Evolutionary conservation across 2,888 invertebrate species (phyloP).

Genomic region (Andrena camellia): DNA sequence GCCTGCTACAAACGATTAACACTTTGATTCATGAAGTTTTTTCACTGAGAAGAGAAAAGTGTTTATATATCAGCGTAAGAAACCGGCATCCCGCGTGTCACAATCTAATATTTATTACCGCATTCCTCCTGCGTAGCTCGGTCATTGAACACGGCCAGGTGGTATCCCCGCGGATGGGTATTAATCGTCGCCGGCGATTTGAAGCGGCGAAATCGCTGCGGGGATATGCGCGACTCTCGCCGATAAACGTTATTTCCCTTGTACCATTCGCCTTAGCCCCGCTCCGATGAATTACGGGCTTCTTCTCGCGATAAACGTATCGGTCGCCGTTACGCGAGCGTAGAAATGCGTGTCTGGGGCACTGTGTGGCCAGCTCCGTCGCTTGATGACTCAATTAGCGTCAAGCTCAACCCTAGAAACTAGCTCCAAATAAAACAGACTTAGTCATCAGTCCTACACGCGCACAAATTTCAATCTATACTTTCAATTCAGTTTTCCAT

Average conservation of each 20-base stretch:
- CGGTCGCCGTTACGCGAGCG: conserved; percentile 24
- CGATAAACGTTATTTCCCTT: conserved; percentile 49
- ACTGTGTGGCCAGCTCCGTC: conserved; percentile 7
- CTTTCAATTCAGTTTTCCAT: not conserved
- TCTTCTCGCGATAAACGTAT: conserved; percentile 33
- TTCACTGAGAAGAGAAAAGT: not conserved
- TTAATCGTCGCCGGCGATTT: conserved; percentile 67
- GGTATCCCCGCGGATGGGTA: conserved; percentile 59
- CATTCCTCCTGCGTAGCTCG: conserved; percentile 52
- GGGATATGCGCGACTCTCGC: conserved; percentile 44
- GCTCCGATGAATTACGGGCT: conserved; percentile 27
- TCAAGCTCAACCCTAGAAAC: not conserved
- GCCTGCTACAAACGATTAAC: not conserved
- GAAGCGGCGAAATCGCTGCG: conserved; percentile 49
- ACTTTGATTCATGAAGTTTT: not conserved
- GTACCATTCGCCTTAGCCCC: conserved; percentile 31
- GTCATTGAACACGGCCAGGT: conserved; percentile 57
- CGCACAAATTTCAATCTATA: not conserved
- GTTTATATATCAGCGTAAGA: not conserved
- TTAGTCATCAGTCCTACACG: not conserved
- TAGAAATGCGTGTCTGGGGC: not conserved
- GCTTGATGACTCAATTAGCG: conserved; percentile 45
- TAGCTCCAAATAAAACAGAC: not conserved
- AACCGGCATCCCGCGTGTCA: not conserved
- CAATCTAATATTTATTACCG: conserved; percentile 77